These are phyloP conservation scores for Aspidiotus rigidus DNA, from an alignment of 2,888 invertebrate species.

Conservation along the genomic window DNA sequence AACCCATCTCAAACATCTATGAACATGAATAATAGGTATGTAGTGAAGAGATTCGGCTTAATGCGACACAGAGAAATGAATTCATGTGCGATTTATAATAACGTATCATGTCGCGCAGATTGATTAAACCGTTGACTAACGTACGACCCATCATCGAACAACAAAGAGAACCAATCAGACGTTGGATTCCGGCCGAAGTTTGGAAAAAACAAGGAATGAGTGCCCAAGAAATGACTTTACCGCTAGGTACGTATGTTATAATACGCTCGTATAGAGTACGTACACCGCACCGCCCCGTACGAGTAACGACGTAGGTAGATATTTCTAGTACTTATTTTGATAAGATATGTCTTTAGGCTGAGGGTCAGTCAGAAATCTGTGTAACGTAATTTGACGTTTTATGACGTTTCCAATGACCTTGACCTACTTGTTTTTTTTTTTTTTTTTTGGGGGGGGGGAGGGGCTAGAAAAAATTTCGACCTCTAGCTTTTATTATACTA, in stretches of 20 bases:
- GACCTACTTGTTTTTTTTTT: too few species aligned
- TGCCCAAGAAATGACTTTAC: constrained; percentile 87
- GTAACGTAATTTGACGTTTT: too few species aligned
- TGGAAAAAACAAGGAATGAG: constrained; percentile 91
- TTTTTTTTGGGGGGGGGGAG: too few species aligned
- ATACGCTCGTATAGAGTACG: too few species aligned
- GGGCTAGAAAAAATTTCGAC: too few species aligned
- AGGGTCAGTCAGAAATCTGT: too few species aligned
- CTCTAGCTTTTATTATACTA: too few species aligned
- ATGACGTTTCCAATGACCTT: too few species aligned
- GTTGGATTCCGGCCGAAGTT: constrained; percentile 80
- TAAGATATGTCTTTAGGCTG: too few species aligned
- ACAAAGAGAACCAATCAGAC: constrained; percentile 46
- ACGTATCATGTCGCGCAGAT: constrained; percentile 34
- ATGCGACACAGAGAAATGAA: not conserved
- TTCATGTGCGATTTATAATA: not conserved
- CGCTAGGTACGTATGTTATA: constrained; percentile 55
- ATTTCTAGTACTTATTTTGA: too few species aligned
- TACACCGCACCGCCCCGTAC: too few species aligned
- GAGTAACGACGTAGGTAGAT: too few species aligned
- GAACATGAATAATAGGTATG: constrained; percentile 31
- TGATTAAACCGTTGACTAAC: constrained; percentile 46
- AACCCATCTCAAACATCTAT: constrained; percentile 36
- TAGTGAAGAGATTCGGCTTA: not conserved
- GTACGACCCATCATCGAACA: constrained; percentile 71